A percentile compares a stretch with the other conserved stretches of the same genome.
These are phyloP conservation scores for Eupsittula cactorum DNA, from an alignment of 2,113 vertebrate species.

Conservation along the genomic window DNA sequence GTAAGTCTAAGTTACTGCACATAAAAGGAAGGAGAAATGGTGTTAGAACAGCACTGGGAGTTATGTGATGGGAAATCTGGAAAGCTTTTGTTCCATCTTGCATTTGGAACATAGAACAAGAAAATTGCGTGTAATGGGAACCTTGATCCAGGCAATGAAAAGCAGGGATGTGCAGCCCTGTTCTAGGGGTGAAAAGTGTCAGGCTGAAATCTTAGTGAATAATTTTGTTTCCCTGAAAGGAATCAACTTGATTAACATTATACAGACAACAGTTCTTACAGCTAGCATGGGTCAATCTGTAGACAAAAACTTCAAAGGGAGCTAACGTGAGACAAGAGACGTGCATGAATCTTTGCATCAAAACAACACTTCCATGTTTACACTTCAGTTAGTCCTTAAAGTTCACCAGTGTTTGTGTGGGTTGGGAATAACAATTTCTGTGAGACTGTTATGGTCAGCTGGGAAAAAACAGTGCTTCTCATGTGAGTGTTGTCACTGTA, in stretches of 20 bases:
- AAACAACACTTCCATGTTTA: not conserved
- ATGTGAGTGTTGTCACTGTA: not conserved
- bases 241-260: not conserved
- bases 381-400: not conserved
- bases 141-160: not conserved
- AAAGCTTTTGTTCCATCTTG: not conserved
- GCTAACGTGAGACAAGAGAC: not conserved
- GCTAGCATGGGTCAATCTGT: not conserved
- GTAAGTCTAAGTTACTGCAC: not conserved
- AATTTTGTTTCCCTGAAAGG: not conserved
- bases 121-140: not conserved
- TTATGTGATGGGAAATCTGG: not conserved
- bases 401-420: not conserved
- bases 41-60: not conserved
- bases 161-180: not conserved
- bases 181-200: not conserved
- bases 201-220: not conserved
- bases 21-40: conserved; percentile 24
- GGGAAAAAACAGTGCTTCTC: not conserved
- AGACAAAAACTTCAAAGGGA: not conserved
- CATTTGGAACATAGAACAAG: not conserved
- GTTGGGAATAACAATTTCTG: not conserved
- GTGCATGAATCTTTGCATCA: not conserved
- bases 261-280: not conserved
- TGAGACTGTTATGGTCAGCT: not conserved